Percentiles rank a stretch among this genome's conserved stretches.
These are phyloP conservation scores for Drosophila azteca DNA, from an alignment of 1,140 invertebrate genomes.

Conservation along the genomic window DNA sequence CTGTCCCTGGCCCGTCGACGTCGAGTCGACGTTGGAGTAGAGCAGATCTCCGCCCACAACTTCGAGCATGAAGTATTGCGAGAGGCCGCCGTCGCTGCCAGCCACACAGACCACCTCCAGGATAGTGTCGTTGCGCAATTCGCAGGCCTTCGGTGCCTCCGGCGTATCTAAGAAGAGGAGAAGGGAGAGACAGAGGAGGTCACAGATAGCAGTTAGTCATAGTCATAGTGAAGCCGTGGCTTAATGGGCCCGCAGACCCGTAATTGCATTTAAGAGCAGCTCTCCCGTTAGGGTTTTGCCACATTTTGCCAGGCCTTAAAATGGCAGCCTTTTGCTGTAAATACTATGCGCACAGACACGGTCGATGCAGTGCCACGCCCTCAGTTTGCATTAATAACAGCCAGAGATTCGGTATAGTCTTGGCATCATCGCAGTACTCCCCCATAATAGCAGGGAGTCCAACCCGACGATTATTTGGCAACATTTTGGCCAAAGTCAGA, in stretches of 20 bases:
- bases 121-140: slow-evolving; percentile 87
- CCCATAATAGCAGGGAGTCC: neutral
- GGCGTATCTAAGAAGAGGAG: slow-evolving; percentile 85
- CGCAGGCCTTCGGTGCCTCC: slow-evolving; percentile 88
- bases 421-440: slow-evolving; percentile 9
- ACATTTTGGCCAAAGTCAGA: slow-evolving; percentile 41
- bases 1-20: slow-evolving; percentile 34
- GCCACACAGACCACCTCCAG: slow-evolving; percentile 90
- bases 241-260: slow-evolving; percentile 47
- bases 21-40: slow-evolving; percentile 68
- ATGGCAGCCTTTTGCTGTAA: slow-evolving; percentile 41
- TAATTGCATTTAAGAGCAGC: slow-evolving; percentile 57
- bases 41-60: slow-evolving; percentile 88
- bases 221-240: slow-evolving; percentile 28
- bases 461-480: slow-evolving; percentile 61
- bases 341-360: slow-evolving; percentile 4
- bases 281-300: slow-evolving; percentile 3
- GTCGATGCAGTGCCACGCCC: slow-evolving; percentile 23
- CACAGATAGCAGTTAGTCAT: slow-evolving; percentile 57
- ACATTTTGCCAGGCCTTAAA: slow-evolving; percentile 33
- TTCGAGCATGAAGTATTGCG: slow-evolving; percentile 92
- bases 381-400: slow-evolving; percentile 66
- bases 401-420: slow-evolving; percentile 29
- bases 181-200: slow-evolving; percentile 7
- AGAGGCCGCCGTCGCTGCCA: slow-evolving; percentile 91